phyloP scores from a whole-genome alignment of 2,888 invertebrate genomes.

The Drosophila kuntzei region DNA sequence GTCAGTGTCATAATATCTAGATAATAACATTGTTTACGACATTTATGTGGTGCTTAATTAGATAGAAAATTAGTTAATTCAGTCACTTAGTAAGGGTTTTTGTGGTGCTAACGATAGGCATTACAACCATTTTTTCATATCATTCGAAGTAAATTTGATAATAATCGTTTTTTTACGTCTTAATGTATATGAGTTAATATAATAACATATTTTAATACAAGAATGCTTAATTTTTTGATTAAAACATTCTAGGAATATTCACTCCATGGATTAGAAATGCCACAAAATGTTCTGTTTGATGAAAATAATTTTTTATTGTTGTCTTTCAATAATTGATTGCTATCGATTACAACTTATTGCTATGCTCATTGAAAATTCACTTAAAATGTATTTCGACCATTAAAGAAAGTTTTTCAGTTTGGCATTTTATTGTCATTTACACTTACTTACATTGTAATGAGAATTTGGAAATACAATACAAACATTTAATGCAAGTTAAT shows the following conservation, averaged over 20 bases:
- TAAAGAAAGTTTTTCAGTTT: constrained; percentile 8
- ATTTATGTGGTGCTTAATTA: background rate
- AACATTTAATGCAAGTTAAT: constrained; percentile 56
- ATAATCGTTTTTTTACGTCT: background rate
- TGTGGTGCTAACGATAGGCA: background rate
- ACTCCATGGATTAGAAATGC: too few species aligned
- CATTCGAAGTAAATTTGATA: background rate
- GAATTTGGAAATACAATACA: constrained; percentile 18
- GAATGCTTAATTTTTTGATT: too few species aligned
- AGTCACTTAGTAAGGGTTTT: background rate
- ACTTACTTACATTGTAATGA: constrained; percentile 14
- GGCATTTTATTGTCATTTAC: background rate
- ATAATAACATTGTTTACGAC: constrained; percentile 11
- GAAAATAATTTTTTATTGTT: background rate
- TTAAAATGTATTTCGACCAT: constrained; percentile 23
- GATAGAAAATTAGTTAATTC: constrained; percentile 4
- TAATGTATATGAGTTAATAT: background rate
- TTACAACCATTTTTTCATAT: background rate
- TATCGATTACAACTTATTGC: background rate
- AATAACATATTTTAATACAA: too few species aligned
- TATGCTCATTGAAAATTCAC: constrained; percentile 18
- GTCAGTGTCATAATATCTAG: constrained; percentile 1
- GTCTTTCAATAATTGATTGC: constrained; percentile 15
- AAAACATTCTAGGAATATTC: too few species aligned
- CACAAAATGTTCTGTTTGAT: too few species aligned